Base-by-base conservation (phyloP, 2,888 invertebrate species). In the Lordiphosa fenestrarum region DNA sequence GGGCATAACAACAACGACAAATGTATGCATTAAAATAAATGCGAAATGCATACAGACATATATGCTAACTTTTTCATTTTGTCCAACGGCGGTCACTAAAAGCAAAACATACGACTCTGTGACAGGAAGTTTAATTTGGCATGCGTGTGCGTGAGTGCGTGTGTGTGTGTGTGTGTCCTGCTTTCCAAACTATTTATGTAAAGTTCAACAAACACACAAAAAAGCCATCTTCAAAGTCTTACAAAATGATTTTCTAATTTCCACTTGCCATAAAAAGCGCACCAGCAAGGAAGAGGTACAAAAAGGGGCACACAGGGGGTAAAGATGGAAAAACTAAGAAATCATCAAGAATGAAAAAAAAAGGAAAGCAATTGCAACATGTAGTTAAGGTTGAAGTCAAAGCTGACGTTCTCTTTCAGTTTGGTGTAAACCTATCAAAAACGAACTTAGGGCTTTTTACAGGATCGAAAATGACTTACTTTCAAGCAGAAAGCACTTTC, bases 71-170 rank as follows among this genome's bases (percentile, higher is more conserved):
- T 61, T 66, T 46, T 60, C 47, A 59, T 59, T 65, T 60, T 51
- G 40, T 35, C 58, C 42, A 25, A 7, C 49, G 25, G 49, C 49
- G 58, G 56, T 51, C 56, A 69, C 61, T 71, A 59, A 41, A 70
- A 49, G 53, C 44, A 41, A 55, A 39, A 61, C 35, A 19, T 47
- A 42, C 30, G 10, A 41, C 19, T 41, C 35, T 12, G 39, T 36
- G 69, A 66, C 82, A 71, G 77, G 83, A 80, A 83, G 81, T 80
- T 83, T 83, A 65, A 80, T 78, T 78, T 78, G 55, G 53, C 63
- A 77, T 72, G 48, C 41, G 66, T 60, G 54, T 41, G 19, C 41
- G 7, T 40, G 9, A n/a, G 33, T 44, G 19, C 39, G 7, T 35
- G 47, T 39, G 42, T 13, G 40, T 39, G 44, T 69, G 49, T 53